Evolutionary conservation across 1,140 invertebrate species (phyloP).

Genomic region (Episyrphus balteatus): DNA sequence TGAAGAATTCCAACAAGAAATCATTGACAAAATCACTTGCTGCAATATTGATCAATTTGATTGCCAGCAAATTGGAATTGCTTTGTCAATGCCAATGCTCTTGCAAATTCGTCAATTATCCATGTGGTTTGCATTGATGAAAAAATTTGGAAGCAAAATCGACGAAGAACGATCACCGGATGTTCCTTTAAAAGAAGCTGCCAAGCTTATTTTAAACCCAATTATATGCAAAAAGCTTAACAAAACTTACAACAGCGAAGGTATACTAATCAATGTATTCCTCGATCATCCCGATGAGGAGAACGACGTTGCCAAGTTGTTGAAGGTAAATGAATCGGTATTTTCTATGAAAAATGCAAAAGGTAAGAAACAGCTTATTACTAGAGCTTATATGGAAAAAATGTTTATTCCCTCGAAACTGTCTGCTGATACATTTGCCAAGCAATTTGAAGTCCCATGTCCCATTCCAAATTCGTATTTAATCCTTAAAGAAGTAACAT

Average conservation of each 20-base stretch:
- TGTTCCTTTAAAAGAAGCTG: conserved; percentile 31
- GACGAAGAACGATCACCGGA: conserved; percentile 18
- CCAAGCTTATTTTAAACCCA: conserved; percentile 26
- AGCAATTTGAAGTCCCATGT: conserved; percentile 39
- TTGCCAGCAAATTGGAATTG: conserved; percentile 31
- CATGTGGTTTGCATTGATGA: conserved; percentile 35
- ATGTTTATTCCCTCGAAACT: conserved; percentile 35
- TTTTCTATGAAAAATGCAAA: conserved; percentile 14
- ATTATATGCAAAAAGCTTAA: conserved; percentile 19
- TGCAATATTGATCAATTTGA: conserved; percentile 36
- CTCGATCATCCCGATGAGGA: conserved; percentile 20
- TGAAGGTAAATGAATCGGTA: conserved; percentile 12
- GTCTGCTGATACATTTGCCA: conserved; percentile 38
- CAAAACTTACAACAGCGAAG: conserved; percentile 26
- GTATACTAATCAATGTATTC: conserved; percentile 27
- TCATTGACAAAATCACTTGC: conserved; percentile 37
- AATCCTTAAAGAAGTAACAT: conserved; percentile 37
- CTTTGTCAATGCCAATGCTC: conserved; percentile 36
- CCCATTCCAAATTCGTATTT: conserved; percentile 29
- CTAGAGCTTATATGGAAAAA: conserved; percentile 43
- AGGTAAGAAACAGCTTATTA: conserved; percentile 34
- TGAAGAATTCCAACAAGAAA: conserved; percentile 34
- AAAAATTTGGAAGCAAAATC: conserved; percentile 25
- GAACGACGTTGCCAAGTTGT: conserved; percentile 17
- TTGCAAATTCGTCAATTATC: conserved; percentile 37